Evolutionary conservation across 2,797 vertebrate species (phyloP).

Genomic region (Adrianichthys oophorus): DNA sequence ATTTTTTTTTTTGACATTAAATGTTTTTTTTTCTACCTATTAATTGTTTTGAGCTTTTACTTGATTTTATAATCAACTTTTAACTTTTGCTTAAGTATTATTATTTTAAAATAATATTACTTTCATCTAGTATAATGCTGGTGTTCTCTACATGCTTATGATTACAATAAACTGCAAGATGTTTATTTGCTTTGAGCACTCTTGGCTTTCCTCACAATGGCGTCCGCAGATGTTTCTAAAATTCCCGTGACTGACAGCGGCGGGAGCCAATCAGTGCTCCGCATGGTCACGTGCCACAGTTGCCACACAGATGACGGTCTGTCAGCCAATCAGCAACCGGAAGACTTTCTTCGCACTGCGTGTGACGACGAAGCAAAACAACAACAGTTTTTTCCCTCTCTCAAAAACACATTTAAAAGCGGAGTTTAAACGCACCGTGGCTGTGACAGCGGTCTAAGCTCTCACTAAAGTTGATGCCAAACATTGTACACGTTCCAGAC

Average conservation of each 20-base stretch:
- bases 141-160: neutral
- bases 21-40: no score
- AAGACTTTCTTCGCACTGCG: constrained; percentile 55
- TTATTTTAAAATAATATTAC: no score
- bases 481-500: neutral
- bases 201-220: neutral
- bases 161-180: neutral
- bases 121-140: no score
- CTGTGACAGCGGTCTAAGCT: neutral
- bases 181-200: neutral
- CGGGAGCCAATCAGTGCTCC: constrained; percentile 49
- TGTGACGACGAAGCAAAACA: constrained; percentile 73
- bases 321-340: constrained; percentile 58
- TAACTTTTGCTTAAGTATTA: no score
- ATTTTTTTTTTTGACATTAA: no score
- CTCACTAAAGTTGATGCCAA: constrained; percentile 5
- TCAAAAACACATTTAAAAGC: constrained; percentile 29
- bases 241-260: constrained; percentile 50
- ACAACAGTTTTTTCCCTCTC: constrained; percentile 56
- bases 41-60: no score
- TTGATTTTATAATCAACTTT: no score
- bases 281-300: constrained; percentile 59
- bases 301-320: constrained; percentile 61
- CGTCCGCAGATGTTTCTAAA: constrained; percentile 32
- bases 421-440: neutral